These are phyloP conservation scores for Morone saxatilis DNA, from an alignment of 2,113 vertebrate species.

Conservation along the genomic window DNA sequence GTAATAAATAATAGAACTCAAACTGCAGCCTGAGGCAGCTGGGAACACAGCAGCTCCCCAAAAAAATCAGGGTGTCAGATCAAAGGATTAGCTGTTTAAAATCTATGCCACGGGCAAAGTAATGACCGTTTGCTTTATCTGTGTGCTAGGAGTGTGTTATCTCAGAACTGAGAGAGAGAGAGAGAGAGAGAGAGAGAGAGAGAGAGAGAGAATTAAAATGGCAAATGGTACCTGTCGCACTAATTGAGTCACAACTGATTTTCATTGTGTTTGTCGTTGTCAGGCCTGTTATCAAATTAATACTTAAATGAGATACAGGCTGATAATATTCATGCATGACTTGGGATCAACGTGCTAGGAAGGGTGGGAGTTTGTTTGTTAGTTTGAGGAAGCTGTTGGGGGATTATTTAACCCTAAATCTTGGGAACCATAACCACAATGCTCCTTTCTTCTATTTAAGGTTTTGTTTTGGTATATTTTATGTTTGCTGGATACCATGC, in stretches of 20 bases:
- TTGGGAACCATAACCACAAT: not conserved
- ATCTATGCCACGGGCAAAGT: constrained; percentile 42
- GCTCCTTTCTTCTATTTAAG: not conserved
- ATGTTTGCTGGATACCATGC: not conserved
- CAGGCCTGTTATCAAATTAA: constrained; percentile 40
- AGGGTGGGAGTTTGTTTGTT: not conserved
- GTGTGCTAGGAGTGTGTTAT: constrained; percentile 15
- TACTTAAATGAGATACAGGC: constrained; percentile 21
- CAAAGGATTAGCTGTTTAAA: constrained; percentile 69
- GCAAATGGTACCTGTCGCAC: constrained; percentile 10
- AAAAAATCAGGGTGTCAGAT: constrained; percentile 64
- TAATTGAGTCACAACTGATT: constrained; percentile 24
- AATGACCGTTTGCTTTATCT: constrained; percentile 28
- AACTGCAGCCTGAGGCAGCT: constrained; percentile 41
- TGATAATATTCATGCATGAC: constrained; percentile 17
- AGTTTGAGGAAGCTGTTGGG: not conserved
- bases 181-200: not conserved
- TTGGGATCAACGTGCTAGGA: not conserved
- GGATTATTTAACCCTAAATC: not conserved
- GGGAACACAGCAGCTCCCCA: constrained; percentile 34
- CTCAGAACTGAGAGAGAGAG: not conserved
- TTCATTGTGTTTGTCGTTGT: constrained; percentile 18
- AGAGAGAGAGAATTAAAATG: constrained; percentile 2
- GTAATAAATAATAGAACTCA: constrained; percentile 75
- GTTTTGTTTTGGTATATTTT: not conserved